Evolutionary conservation across 2,888 invertebrate species (phyloP).

Genomic region (Scrobipalpa costella): DNA sequence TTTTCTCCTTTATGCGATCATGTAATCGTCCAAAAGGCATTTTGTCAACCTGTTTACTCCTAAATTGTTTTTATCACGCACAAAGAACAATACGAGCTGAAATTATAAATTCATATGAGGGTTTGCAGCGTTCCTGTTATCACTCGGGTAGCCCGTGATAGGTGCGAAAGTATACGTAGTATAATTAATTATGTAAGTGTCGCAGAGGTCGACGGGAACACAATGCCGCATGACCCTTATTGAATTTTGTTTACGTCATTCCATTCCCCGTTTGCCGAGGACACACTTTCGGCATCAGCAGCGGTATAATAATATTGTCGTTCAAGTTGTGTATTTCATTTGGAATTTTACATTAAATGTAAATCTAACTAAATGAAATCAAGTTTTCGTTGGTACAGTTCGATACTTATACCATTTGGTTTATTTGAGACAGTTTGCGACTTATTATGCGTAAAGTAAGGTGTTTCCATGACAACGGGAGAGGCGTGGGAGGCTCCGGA

Average conservation of each 20-base stretch:
- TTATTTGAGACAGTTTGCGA: neutral
- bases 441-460: constrained; percentile 28
- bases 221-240: constrained; percentile 55
- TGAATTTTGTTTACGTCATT: constrained; percentile 37
- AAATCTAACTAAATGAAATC: neutral
- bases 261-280: constrained; percentile 26
- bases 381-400: neutral
- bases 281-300: neutral
- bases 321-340: neutral
- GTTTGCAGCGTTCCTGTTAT: constrained; percentile 9
- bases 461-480: constrained; percentile 38
- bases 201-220: constrained; percentile 63
- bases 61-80: neutral
- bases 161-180: constrained; percentile 35
- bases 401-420: neutral
- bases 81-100: neutral
- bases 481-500: constrained; percentile 33
- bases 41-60: neutral
- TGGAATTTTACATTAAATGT: neutral
- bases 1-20: too few species aligned
- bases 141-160: constrained; percentile 33
- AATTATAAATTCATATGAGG: constrained; percentile 5
- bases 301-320: neutral
- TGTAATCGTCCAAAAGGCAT: too few species aligned
- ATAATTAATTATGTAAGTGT: constrained; percentile 64